These are phyloP conservation scores for Excalfactoria chinensis DNA, from an alignment of 2,113 vertebrate species.

Conservation along the genomic window DNA sequence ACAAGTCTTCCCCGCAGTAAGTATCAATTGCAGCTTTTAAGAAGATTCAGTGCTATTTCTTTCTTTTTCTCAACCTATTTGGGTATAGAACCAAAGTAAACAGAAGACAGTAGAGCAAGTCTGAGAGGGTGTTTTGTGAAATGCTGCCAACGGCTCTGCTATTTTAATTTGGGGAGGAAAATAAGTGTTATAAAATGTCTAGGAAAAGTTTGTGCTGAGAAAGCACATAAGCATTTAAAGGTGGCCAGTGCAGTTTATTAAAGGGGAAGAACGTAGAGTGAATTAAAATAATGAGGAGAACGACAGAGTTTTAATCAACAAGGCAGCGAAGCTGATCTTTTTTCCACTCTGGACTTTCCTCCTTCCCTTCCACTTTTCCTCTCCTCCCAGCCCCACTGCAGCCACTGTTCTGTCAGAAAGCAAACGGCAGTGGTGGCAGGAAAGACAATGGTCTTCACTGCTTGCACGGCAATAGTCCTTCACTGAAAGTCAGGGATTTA, in stretches of 20 bases:
- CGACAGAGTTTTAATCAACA: background rate
- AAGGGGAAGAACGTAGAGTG: background rate
- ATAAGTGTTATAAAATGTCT: constrained; percentile 32
- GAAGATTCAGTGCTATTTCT: constrained; percentile 33
- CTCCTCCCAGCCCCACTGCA: background rate
- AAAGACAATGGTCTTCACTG: background rate
- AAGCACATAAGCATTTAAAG: constrained; percentile 23
- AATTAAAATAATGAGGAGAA: background rate
- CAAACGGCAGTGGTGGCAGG: background rate
- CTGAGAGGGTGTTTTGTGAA: constrained; percentile 50
- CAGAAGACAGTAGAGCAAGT: constrained; percentile 16
- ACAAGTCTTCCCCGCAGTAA: constrained; percentile 53
- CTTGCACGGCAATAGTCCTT: rapidly evolving
- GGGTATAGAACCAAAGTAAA: constrained; percentile 48
- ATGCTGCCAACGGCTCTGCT: constrained; percentile 30
- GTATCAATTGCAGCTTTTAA: constrained; percentile 42
- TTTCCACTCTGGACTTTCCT: background rate
- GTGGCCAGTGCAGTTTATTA: background rate
- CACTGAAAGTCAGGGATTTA: background rate
- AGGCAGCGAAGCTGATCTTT: background rate
- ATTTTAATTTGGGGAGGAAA: constrained; percentile 46
- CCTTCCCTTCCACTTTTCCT: background rate
- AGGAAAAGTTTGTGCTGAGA: constrained; percentile 30
- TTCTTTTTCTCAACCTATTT: constrained; percentile 44
- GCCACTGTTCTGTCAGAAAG: background rate